Conservation (phyloP, 2,113 vertebrate species). For the Tychaedon coryphoeus region DNA sequence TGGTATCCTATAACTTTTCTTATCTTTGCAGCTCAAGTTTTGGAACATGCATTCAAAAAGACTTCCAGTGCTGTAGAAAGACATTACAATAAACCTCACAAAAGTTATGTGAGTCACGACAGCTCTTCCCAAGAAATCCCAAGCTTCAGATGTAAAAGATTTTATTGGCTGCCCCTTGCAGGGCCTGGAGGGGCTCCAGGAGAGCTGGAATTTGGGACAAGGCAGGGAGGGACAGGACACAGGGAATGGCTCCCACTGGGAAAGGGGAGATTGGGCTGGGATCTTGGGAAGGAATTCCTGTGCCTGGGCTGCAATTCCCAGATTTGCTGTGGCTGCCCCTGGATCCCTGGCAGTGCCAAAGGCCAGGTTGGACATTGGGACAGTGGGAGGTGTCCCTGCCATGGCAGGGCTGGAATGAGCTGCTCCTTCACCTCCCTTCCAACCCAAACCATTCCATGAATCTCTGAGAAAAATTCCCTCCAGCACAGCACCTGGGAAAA, state of each 20-base stretch:
- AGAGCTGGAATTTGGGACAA: not conserved
- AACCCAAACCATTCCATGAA: not conserved
- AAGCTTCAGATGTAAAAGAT: not conserved
- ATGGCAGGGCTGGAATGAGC: too few species aligned
- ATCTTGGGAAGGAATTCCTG: not conserved
- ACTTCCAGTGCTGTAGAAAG: not conserved
- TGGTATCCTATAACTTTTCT: not conserved
- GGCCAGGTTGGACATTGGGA: fast-evolving
- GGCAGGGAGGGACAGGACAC: fast-evolving
- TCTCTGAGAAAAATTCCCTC: not conserved
- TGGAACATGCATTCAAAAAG: not conserved
- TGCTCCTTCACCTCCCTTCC: not conserved
- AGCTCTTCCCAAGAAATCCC: not conserved
- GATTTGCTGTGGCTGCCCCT: not conserved
- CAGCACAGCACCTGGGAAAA: not conserved
- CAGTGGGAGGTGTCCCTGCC: not conserved
- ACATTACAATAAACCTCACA: not conserved
- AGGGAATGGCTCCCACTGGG: not conserved
- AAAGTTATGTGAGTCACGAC: fast-evolving
- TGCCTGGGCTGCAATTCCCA: not conserved
- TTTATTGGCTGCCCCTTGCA: not conserved
- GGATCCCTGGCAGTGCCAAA: not conserved
- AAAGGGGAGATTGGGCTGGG: not conserved
- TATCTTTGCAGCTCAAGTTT: not conserved
- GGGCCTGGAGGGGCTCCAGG: not conserved